Evolutionary conservation across 2,113 vertebrate genomes (phyloP).

Genomic region (human): GRCh38 chr4:27768001-27768500

Average conservation of each 20-base stretch:
- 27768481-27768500: neutral
- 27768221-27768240: neutral
- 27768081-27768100: too few species aligned
- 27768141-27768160: too few species aligned
- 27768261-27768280: neutral
- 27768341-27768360: neutral
- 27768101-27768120: neutral
- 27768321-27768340: neutral
- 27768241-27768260: neutral
- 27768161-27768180: neutral
- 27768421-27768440: neutral
- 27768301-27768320: neutral
- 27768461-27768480: neutral
- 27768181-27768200: neutral
- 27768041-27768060: neutral
- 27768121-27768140: neutral
- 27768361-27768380: neutral
- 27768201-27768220: neutral
- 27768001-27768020: neutral
- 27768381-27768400: neutral
- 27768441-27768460: neutral
- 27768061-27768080: neutral
- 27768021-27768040: neutral
- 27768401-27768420: neutral
- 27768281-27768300: neutral